Base-by-base conservation (phyloP, 2,797 vertebrate species). In the Petrocephalus sullivani region DNA sequence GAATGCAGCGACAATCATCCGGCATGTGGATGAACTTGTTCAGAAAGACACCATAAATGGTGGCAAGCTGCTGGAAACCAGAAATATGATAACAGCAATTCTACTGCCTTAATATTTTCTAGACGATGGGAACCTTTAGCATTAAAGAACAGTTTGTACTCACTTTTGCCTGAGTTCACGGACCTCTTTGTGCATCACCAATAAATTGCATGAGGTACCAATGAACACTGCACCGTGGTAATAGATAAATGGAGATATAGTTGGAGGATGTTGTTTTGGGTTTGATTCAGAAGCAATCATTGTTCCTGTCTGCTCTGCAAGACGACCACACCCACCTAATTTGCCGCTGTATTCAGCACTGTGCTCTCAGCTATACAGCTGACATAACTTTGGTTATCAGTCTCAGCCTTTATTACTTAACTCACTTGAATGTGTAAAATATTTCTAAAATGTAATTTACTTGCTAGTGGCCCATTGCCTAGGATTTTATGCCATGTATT, bases 161-260 rank as follows among this genome's bases (percentile, higher is more conserved):
- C 41, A 37, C 53, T 54, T 87, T 90, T 21, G 56, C 88, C 85
- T 85, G 87, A 91, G 90, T 90, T 91, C 90, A 90, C 5, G 89
- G 90, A 93, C 49, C 49, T 9, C 37, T 60, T 86, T 67, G 57
- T 87, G 85, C 90, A 61, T 88, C 83, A 91, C 89, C 86, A 89
- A 89, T 89, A 84, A 23, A 85, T 88, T 89, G 4, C 54, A 86
- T 81, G 46, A 88, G 61, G 89, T 67, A 89, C 92, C 90, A 92
- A 91, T 92, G 89, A 92, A 90, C 46, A 87, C 64, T 86, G 49
- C 87, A 88, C 88, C 14, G 1, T 61, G 90, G 90, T 87, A 64
- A 78, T 92, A 91, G 92, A 93, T 93, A 93, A 93, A 91, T 88
- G 88, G 28, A 89, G 93, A 93, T 92, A 91, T 90, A 87, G 67